A percentile compares a stretch with the other conserved stretches of the same genome.
These are phyloP conservation scores for Tragulus kanchil DNA, from an alignment of 2,113 vertebrate genomes.

Conservation along the genomic window DNA sequence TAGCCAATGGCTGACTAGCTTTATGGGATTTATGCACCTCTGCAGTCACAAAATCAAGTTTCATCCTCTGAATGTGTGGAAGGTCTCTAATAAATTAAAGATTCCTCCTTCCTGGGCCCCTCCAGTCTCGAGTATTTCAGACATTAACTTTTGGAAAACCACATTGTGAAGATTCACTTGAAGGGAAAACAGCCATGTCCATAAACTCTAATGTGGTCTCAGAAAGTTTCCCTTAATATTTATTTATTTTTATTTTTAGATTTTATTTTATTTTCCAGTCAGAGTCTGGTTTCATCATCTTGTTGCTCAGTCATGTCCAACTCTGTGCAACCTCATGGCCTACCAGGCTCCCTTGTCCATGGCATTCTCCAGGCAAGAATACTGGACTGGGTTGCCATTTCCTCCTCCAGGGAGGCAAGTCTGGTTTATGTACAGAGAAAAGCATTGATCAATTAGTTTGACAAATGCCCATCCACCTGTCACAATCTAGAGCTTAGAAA, in stretches of 20 bases:
- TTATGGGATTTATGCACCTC: conserved; percentile 77
- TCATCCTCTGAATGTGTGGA: conserved; percentile 45
- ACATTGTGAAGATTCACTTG: background rate
- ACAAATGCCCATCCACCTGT: background rate
- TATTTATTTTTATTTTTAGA: too few relatives aligned
- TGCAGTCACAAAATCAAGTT: conserved; percentile 65
- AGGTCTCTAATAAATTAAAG: conserved; percentile 64
- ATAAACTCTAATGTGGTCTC: background rate
- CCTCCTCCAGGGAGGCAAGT: too few relatives aligned
- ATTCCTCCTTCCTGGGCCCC: background rate
- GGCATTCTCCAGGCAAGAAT: too few relatives aligned
- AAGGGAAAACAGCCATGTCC: background rate
- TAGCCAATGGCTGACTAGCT: conserved; percentile 78
- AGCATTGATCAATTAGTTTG: background rate
- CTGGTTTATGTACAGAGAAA: background rate
- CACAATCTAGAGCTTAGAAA: background rate
- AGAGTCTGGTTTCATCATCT: background rate
- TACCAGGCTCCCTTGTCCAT: too few relatives aligned
- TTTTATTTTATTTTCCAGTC: background rate
- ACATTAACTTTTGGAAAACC: background rate
- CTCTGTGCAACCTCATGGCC: too few relatives aligned
- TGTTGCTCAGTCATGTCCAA: too few relatives aligned
- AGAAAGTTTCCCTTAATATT: background rate
- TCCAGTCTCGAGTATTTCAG: background rate
- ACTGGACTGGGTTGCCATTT: too few relatives aligned